Conservation (phyloP, 2,888 invertebrate species). For the Uloborus plumipes region DNA sequence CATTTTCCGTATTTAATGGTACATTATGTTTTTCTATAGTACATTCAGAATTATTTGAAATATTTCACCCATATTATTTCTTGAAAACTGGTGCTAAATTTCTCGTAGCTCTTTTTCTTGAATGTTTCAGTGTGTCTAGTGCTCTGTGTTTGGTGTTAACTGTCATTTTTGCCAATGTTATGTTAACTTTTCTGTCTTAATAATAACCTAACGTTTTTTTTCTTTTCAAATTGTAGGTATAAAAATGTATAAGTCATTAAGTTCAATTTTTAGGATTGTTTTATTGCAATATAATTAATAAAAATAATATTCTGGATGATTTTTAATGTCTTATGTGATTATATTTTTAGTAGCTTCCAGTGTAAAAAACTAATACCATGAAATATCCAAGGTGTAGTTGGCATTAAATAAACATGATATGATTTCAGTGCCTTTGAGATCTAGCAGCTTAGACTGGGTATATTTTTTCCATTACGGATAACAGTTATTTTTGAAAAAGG, state of each 20-base stretch:
- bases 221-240: too few species aligned
- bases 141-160: conserved; percentile 56
- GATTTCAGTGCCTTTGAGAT: conserved; percentile 34
- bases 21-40: too few species aligned
- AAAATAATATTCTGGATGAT: background rate
- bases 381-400: conserved; percentile 11
- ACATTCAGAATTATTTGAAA: too few species aligned
- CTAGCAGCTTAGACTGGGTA: conserved; percentile 3
- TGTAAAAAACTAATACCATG: background rate
- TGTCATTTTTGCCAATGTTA: conserved; percentile 23
- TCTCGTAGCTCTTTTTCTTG: conserved; percentile 61
- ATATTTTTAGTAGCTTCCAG: too few species aligned
- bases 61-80: conserved; percentile 1
- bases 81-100: conserved; percentile 61
- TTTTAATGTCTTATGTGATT: background rate
- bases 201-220: background rate
- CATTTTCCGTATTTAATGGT: too few species aligned
- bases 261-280: too few species aligned
- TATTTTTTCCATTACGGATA: conserved; percentile 8
- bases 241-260: too few species aligned
- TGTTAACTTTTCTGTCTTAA: conserved; percentile 16
- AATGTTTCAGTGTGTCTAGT: conserved; percentile 52
- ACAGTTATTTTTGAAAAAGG: too few species aligned
- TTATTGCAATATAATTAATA: too few species aligned
- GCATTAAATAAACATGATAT: conserved; percentile 13